Conservation (phyloP, 2,888 invertebrate species). For the Heliconius hortense region DNA sequence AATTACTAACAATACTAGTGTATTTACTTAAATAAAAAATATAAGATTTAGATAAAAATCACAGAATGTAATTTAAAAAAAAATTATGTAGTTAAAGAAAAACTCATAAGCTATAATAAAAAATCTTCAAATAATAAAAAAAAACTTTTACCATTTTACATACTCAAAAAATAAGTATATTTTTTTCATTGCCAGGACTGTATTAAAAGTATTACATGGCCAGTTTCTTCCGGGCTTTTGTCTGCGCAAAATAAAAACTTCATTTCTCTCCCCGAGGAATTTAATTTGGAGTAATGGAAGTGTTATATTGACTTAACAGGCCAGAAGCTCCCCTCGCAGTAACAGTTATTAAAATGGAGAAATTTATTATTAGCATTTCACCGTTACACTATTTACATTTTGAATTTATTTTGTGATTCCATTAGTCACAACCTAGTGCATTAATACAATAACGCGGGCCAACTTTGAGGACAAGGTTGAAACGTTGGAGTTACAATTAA, state of each 20-base stretch:
- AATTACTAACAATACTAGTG: neutral
- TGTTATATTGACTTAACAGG: slow-evolving; percentile 83
- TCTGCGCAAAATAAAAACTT: slow-evolving; percentile 77
- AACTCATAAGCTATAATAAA: neutral
- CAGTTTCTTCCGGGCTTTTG: slow-evolving; percentile 68
- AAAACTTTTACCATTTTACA: neutral
- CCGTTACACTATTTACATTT: slow-evolving; percentile 80
- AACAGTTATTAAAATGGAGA: slow-evolving; percentile 82
- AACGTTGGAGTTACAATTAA: slow-evolving; percentile 31
- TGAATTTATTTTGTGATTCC: slow-evolving; percentile 81
- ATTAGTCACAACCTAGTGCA: slow-evolving; percentile 76
- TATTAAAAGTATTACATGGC: slow-evolving; percentile 51
- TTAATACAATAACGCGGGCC: slow-evolving; percentile 63
- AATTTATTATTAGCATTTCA: slow-evolving; percentile 81
- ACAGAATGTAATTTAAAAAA: neutral
- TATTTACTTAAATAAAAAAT: neutral
- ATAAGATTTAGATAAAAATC: neutral
- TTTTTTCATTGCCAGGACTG: neutral
- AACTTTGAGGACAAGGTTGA: slow-evolving; percentile 30
- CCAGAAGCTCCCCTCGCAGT: slow-evolving; percentile 78
- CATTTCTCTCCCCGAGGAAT: slow-evolving; percentile 80
- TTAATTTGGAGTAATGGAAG: slow-evolving; percentile 82
- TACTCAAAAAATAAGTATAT: neutral
- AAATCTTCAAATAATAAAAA: neutral
- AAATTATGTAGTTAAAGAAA: neutral